A percentile compares a stretch with the other conserved stretches of the same genome.
Conservation (phyloP, 2,113 vertebrate species). For the Oxyura jamaicensis region DNA sequence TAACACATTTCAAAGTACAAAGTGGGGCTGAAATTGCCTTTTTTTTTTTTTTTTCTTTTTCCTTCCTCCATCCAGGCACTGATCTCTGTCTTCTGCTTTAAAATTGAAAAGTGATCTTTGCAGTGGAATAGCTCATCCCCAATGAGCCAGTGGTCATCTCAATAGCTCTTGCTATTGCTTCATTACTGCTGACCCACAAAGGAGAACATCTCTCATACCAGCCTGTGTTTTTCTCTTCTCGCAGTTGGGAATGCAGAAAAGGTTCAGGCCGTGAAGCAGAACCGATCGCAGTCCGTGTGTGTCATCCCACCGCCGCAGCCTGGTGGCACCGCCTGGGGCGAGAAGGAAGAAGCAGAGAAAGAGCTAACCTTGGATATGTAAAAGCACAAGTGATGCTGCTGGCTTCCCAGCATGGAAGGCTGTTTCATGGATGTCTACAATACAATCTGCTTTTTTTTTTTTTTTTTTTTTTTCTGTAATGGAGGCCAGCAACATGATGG, state of each 20-base stretch:
- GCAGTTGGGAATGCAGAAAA: conserved; percentile 18
- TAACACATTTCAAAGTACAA: neutral
- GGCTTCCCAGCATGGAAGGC: accelerated
- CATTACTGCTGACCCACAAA: neutral
- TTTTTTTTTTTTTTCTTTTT: neutral
- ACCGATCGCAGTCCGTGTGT: conserved; percentile 4
- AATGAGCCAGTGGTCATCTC: accelerated
- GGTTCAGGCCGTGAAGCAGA: neutral
- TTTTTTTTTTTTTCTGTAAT: neutral
- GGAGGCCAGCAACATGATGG: neutral
- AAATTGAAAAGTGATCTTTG: neutral
- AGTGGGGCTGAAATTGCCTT: neutral
- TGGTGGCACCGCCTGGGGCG: accelerated
- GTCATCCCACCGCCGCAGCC: neutral
- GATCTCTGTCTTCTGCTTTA: neutral
- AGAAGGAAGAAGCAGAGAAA: neutral
- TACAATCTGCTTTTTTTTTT: neutral
- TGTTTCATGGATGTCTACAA: neutral
- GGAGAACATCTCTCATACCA: neutral
- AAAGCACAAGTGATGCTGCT: neutral
- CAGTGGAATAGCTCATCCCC: neutral
- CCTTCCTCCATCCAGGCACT: neutral
- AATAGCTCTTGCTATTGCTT: neutral
- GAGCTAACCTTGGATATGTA: neutral
- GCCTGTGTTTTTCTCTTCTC: neutral